Percentiles rank a stretch among this genome's conserved stretches.
Conservation (phyloP, 2,113 vertebrate genomes). For the Tauraco erythrolophus region DNA sequence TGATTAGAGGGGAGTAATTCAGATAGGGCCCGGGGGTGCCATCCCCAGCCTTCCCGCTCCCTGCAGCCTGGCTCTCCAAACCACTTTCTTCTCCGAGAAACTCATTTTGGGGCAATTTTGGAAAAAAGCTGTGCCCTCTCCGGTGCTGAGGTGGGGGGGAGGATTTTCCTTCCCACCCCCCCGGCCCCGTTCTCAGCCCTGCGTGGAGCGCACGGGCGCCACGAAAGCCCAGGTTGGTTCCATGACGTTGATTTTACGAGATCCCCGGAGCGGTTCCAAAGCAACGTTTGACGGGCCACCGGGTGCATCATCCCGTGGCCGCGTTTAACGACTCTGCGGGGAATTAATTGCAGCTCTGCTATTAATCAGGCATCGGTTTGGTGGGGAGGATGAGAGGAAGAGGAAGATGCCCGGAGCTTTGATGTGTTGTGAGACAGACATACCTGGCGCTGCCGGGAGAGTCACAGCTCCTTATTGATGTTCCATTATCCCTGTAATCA, state of each 20-base stretch:
- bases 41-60: too few species aligned
- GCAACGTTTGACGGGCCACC: constrained; percentile 76
- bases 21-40: fast-evolving
- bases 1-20: not conserved
- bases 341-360: constrained; percentile 40
- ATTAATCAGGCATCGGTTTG: constrained; percentile 58
- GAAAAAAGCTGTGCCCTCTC: not conserved
- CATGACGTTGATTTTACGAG: constrained; percentile 73
- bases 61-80: not conserved
- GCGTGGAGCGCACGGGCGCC: not conserved
- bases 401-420: not conserved
- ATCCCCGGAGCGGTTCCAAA: constrained; percentile 74
- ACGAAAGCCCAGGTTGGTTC: constrained; percentile 56
- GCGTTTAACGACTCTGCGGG: constrained; percentile 61
- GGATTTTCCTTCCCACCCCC: not conserved
- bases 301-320: constrained; percentile 78
- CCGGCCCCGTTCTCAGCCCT: not conserved
- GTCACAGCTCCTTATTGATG: not conserved
- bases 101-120: not conserved
- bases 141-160: too few species aligned
- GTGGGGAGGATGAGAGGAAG: not conserved
- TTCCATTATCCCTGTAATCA: not conserved
- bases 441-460: fast-evolving
- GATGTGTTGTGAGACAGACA: not conserved
- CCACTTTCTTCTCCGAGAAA: not conserved